Percentiles rank a stretch among this genome's conserved stretches.
These are phyloP conservation scores for Catharus fuscescens DNA, from an alignment of 2,113 vertebrate genomes.

Conservation along the genomic window DNA sequence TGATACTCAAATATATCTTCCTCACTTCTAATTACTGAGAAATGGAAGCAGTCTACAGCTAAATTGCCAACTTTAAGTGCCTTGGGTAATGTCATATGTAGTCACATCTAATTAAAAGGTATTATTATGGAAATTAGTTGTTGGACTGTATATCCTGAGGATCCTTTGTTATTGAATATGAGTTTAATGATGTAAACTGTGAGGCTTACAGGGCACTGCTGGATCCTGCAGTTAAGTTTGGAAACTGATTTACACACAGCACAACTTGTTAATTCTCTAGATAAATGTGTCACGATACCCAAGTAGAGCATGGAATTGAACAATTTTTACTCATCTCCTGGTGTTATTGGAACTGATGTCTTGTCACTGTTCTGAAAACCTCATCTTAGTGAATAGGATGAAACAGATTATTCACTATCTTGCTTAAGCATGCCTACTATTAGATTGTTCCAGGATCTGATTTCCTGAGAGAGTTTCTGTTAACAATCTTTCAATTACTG, in stretches of 20 bases:
- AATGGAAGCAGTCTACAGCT: slow-evolving; percentile 9
- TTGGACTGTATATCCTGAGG: slow-evolving; percentile 40
- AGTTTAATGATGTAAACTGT: slow-evolving; percentile 38
- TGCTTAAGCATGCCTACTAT: slow-evolving; percentile 18
- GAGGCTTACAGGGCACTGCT: slow-evolving; percentile 27
- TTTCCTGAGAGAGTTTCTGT: slow-evolving; percentile 50
- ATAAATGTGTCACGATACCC: slow-evolving; percentile 21
- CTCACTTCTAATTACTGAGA: slow-evolving; percentile 29
- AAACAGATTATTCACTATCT: slow-evolving; percentile 38
- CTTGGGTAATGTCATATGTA: slow-evolving; percentile 30
- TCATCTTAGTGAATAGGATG: slow-evolving; percentile 20
- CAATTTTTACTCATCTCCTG: slow-evolving; percentile 22
- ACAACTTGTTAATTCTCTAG: slow-evolving; percentile 42
- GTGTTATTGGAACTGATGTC: slow-evolving; percentile 11
- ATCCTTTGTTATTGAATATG: slow-evolving; percentile 35
- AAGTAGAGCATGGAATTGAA: slow-evolving; percentile 47
- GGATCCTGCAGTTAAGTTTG: neutral
- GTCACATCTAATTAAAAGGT: slow-evolving; percentile 60
- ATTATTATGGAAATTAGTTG: slow-evolving; percentile 50
- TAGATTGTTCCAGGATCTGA: slow-evolving; percentile 43
- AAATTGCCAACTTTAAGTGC: slow-evolving; percentile 5
- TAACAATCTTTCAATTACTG: slow-evolving; percentile 59
- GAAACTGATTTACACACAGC: neutral
- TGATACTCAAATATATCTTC: neutral
- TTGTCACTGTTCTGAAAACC: slow-evolving; percentile 19